Evolutionary conservation across 2,797 vertebrate species (phyloP), one percentile per base, ranked within the genome.

Genomic region (Vipera latastei): DNA sequence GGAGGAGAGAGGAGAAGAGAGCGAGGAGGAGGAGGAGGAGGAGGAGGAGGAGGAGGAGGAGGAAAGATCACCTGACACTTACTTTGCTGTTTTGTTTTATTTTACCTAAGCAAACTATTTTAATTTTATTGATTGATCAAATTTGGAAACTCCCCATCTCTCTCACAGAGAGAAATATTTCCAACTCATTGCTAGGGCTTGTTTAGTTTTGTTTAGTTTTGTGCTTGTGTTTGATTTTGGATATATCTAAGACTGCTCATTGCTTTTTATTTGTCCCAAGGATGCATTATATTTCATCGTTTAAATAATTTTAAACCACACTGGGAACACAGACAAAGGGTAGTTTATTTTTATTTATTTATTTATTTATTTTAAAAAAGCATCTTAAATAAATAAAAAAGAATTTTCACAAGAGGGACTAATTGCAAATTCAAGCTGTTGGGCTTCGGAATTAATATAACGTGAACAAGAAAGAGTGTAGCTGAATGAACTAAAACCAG

Each of bases 401-500:
- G 20, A 9, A 73, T 26, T 51, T 90, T 57, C 4, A 55, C 32
- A 90, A 93, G 55, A 90, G n/a, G 32, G 60, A 44, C 65, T 89
- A 51, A 89, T 91, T 89, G 59, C 85, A 87, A 44, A 91, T 89
- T 73, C 69, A 85, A 61, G 48, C 63, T 89, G 25, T 85, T 63
- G 57, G 69, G 86, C 48, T 91, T 92, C 91, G 89, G 83, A 4
- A 86, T 90, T 89, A 78, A 87, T 69, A 73, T 89, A 91, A 86
- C 55, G 25, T 57, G 32, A 86, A 86, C 57, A 60, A 92, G 85
- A 4, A 90, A 92, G 65, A 11, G 18, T 86, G 56, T 53, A 51
- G 94, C 85, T 59, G 83, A 86, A 63, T 92, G 87, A 91, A 89
- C 26, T 91, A 63, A 91, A 93, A 6, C 22, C 78, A 92, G 8